These are phyloP conservation scores for Zaprionus ghesquierei DNA, from an alignment of 1,140 invertebrate species.

Conservation along the genomic window DNA sequence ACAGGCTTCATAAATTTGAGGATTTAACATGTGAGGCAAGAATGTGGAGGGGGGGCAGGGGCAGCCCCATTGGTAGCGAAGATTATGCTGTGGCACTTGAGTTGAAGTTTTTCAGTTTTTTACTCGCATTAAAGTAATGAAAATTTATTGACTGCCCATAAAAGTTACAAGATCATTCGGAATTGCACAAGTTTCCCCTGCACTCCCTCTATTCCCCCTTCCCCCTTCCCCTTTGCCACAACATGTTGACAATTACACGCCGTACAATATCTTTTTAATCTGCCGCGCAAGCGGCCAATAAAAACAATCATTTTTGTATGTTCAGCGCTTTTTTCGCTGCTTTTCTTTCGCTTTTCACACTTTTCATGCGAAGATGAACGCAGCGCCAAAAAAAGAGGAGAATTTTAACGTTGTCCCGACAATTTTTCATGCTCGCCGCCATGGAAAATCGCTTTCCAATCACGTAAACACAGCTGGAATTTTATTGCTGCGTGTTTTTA, in stretches of 20 bases:
- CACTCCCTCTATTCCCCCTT: no score
- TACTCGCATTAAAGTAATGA: constrained; percentile 75
- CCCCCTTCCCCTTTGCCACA: neutral
- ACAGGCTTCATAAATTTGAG: constrained; percentile 75
- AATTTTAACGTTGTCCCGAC: constrained; percentile 6
- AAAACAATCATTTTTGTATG: constrained; percentile 55
- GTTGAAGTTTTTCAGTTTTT: constrained; percentile 1
- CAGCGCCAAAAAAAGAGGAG: constrained; percentile 27
- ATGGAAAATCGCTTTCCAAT: constrained; percentile 79
- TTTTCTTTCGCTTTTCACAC: constrained; percentile 20
- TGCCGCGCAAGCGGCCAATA: constrained; percentile 40
- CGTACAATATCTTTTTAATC: constrained; percentile 62
- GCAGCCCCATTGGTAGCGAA: neutral
- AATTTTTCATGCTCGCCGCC: constrained; percentile 66
- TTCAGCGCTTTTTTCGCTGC: constrained; percentile 50
- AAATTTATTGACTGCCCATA: constrained; percentile 76
- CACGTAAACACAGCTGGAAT: constrained; percentile 79
- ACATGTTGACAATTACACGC: constrained; percentile 45
- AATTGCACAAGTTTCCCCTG: constrained; percentile 29
- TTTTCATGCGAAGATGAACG: neutral
- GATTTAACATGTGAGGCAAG: constrained; percentile 62
- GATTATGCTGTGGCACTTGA: neutral
- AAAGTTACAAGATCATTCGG: constrained; percentile 63
- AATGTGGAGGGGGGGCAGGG: neutral
- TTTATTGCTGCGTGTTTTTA: constrained; percentile 77